phyloP scores from a whole-genome alignment of 1,140 invertebrate species.

The Drosophila kikkawai region DNA sequence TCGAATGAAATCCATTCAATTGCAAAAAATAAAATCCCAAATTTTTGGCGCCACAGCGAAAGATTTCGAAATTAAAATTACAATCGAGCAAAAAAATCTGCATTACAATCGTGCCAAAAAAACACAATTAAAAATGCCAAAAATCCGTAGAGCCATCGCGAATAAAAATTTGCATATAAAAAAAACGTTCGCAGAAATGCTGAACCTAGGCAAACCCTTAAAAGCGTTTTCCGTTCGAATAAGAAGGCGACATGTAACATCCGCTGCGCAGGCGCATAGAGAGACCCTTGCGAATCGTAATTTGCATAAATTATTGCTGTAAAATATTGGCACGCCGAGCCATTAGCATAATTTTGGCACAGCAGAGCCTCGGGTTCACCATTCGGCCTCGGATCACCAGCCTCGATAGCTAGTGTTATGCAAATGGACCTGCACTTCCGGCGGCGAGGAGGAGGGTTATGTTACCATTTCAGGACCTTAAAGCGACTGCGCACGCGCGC shows the following conservation, averaged over 20 bases:
- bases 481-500: slow-evolving; percentile 66
- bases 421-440: slow-evolving; percentile 75
- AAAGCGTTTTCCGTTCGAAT: slow-evolving; percentile 32
- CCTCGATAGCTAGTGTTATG: slow-evolving; percentile 74
- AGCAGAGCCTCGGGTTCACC: slow-evolving; percentile 24
- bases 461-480: slow-evolving; percentile 19
- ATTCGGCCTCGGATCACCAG: slow-evolving; percentile 43
- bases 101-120: slow-evolving; percentile 79
- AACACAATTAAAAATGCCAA: slow-evolving; percentile 76
- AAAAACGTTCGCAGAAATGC: slow-evolving; percentile 67
- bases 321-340: slow-evolving; percentile 70
- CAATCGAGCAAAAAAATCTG: slow-evolving; percentile 79
- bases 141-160: slow-evolving; percentile 30
- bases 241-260: slow-evolving; percentile 63
- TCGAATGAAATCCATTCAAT: slow-evolving; percentile 72
- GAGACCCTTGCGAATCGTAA: slow-evolving; percentile 44
- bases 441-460: slow-evolving; percentile 37
- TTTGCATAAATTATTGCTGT: slow-evolving; percentile 82
- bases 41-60: slow-evolving; percentile 55
- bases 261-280: slow-evolving; percentile 60
- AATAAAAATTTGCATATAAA: slow-evolving; percentile 74
- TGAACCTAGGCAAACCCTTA: slow-evolving; percentile 57
- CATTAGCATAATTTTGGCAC: slow-evolving; percentile 79
- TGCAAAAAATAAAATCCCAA: slow-evolving; percentile 69
- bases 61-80: slow-evolving; percentile 71